Evolutionary conservation across 2,888 invertebrate genomes (phyloP).

Genomic region (Drosophila infuscata): DNA sequence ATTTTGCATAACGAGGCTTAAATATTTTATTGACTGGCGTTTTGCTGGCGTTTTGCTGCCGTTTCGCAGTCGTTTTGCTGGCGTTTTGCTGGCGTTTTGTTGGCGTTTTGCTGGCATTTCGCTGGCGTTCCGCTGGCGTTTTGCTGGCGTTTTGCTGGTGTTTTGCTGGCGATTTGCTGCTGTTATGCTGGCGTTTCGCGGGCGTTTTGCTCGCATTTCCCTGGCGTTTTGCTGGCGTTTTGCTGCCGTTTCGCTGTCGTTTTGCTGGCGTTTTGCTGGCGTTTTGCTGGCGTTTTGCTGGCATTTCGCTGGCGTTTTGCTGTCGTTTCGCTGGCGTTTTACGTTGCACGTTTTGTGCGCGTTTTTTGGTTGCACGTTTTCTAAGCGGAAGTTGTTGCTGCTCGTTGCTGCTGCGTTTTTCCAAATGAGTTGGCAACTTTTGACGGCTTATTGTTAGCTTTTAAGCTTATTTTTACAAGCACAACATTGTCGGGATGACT

Average conservation of each 20-base stretch:
- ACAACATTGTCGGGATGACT: conserved; percentile 76
- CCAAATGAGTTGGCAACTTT: conserved; percentile 80
- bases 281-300: too few species aligned
- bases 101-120: conserved; percentile 28
- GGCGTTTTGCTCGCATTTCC: conserved; percentile 23
- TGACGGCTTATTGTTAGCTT: conserved; percentile 76
- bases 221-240: conserved; percentile 3
- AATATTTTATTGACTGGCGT: conserved; percentile 5
- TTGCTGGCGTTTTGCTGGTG: background rate
- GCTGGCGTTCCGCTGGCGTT: background rate
- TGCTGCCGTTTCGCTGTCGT: conserved; percentile 22
- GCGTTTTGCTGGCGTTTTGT: background rate
- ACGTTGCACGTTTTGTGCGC: conserved; percentile 12
- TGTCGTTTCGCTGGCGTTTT: conserved; percentile 36
- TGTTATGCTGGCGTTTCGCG: conserved; percentile 15
- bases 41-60: conserved; percentile 14
- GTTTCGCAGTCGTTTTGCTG: background rate
- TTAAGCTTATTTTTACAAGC: conserved; percentile 81
- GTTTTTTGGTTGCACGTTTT: conserved; percentile 59
- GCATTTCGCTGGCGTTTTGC: background rate
- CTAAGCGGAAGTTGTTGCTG: conserved; percentile 74
- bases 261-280: background rate
- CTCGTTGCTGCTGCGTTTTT: conserved; percentile 62
- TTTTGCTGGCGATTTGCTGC: conserved; percentile 30
- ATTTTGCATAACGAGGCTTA: background rate